A percentile compares a stretch with the other conserved stretches of the same genome.
Conservation (phyloP, 2,113 vertebrate species). For the Sinocyclocheilus rhinocerous region DNA sequence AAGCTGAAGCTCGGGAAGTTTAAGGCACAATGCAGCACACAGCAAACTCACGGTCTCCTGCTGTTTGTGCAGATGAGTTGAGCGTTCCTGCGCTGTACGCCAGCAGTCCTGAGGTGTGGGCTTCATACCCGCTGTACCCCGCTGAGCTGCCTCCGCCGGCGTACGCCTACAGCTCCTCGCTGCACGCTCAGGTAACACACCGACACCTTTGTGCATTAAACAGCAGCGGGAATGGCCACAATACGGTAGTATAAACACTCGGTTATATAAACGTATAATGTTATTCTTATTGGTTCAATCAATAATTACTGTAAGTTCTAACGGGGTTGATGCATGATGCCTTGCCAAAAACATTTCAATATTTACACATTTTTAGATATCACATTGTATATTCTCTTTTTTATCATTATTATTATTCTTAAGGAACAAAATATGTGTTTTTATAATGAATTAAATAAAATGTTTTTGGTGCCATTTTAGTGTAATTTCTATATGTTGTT, state of each 20-base stretch:
- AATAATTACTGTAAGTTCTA: neutral
- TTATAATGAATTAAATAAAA: neutral
- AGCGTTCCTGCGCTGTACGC: conserved; percentile 81
- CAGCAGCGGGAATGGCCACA: neutral
- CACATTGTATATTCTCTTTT: neutral
- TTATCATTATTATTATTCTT: neutral
- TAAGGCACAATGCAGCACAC: too few relatives aligned
- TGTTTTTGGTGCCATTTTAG: neutral
- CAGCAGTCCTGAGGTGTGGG: conserved; percentile 94
- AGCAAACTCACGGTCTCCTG: conserved; percentile 70
- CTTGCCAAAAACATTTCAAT: neutral
- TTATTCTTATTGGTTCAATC: neutral
- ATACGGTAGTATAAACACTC: too few relatives aligned
- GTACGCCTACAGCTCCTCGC: conserved; percentile 96
- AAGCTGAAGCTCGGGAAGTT: too few relatives aligned
- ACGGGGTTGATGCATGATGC: neutral
- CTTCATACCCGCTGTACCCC: conserved; percentile 91
- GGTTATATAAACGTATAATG: neutral
- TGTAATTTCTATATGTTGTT: neutral
- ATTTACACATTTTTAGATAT: neutral
- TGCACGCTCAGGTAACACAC: conserved; percentile 94
- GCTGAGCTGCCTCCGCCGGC: conserved; percentile 95
- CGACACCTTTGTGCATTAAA: neutral
- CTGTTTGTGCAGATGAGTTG: conserved; percentile 97
- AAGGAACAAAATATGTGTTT: neutral